These are phyloP conservation scores for Aphodius granarius DNA, from an alignment of 2,888 invertebrate species.

Conservation along the genomic window DNA sequence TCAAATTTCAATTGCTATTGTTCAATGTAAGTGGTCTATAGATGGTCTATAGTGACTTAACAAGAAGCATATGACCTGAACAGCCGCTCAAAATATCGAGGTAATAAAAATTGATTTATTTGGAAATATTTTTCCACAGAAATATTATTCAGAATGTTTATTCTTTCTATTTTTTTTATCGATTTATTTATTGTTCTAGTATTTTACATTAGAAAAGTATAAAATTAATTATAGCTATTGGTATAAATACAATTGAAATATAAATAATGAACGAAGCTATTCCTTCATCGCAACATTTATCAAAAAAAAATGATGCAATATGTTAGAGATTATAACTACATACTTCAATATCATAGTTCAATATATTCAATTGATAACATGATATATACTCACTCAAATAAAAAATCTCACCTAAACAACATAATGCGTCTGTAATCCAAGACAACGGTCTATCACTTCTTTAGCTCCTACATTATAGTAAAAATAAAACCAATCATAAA, in stretches of 20 bases:
- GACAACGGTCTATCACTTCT: no score
- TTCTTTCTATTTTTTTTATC: no score
- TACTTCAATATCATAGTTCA: neutral
- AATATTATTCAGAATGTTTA: neutral
- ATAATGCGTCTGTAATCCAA: no score
- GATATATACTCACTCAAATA: neutral
- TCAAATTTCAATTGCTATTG: neutral
- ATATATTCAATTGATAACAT: neutral
- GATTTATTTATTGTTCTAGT: no score
- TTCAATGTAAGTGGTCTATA: neutral
- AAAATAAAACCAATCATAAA: no score
- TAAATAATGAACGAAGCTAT: neutral
- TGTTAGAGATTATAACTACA: neutral
- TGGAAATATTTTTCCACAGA: neutral
- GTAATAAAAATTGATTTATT: neutral
- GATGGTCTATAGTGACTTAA: neutral
- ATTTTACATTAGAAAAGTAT: no score
- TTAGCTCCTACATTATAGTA: no score
- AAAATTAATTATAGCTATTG: no score
- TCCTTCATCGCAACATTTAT: neutral
- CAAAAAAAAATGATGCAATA: neutral
- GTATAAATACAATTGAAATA: no score
- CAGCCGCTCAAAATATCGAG: neutral
- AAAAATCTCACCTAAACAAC: no score
- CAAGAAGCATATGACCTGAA: neutral